Conservation (phyloP, 2,888 invertebrate genomes). For the Acleris emargana region DNA sequence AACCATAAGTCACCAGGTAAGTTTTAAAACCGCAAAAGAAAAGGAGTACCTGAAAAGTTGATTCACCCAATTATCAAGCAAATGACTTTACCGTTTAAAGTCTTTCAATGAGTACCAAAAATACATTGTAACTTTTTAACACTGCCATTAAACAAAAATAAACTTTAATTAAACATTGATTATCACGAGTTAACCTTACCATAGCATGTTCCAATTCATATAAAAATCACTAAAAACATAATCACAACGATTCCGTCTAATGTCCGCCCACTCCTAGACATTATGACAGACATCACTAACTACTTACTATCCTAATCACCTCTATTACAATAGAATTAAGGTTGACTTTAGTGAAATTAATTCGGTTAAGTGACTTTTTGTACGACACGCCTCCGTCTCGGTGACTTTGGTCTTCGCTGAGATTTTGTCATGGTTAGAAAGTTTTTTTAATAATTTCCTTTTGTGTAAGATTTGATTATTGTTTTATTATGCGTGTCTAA, state of each 20-base stretch:
- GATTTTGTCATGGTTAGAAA: constrained; percentile 63
- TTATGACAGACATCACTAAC: constrained; percentile 57
- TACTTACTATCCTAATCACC: constrained; percentile 42
- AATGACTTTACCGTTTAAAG: too few species aligned
- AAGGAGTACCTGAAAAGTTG: too few species aligned
- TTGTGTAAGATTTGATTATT: constrained; percentile 28
- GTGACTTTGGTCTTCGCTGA: constrained; percentile 57
- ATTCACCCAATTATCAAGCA: too few species aligned
- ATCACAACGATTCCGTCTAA: constrained; percentile 54
- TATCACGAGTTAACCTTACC: too few species aligned
- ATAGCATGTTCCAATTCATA: too few species aligned
- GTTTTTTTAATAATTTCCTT: constrained; percentile 59
- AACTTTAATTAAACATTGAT: too few species aligned
- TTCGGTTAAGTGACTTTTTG: constrained; percentile 50
- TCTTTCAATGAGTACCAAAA: too few species aligned
- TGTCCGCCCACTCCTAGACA: constrained; percentile 64
- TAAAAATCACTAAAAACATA: constrained; percentile 32
- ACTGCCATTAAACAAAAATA: too few species aligned
- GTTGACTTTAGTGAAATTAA: constrained; percentile 38
- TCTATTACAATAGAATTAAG: constrained; percentile 18
- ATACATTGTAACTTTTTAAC: too few species aligned
- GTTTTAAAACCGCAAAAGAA: too few species aligned
- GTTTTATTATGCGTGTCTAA: constrained; percentile 12
- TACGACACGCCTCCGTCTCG: constrained; percentile 54
- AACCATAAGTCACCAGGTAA: too few species aligned